Base-by-base conservation (phyloP, 2,113 vertebrate species). In the Perccottus glenii region DNA sequence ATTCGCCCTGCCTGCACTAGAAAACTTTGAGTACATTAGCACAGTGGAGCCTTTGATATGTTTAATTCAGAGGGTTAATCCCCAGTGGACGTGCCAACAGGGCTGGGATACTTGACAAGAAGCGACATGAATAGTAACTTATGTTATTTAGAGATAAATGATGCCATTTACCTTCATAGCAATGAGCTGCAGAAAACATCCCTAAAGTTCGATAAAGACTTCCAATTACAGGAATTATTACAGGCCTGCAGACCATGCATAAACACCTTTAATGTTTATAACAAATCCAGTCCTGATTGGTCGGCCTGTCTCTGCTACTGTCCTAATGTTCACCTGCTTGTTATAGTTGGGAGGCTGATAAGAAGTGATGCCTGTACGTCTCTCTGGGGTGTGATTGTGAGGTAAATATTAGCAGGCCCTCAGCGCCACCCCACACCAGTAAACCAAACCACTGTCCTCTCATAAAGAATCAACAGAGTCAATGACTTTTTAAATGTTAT, bases 401-500 rank as follows among this genome's bases (percentile, higher is more conserved):
- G 75, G 81, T 88, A 89, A 86, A 87, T 88, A 87, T 88, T 86
- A 88, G 87, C 87, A 67, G 76, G 85, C 86, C 83, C 89, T 64
- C 61, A 70, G 88, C 75, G 82, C 42, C 71, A 66, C 78, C 84
- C 77, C 80, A 77, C 79, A 77, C 87, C 73, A 83, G 80, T 87
- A 87, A 88, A 87, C 78, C 85, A 80, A 90, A 84, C 81, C 83
- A 58, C 82, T 88, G 87, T 88, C 83, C 88, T 85, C 84, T 85
- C 84, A 71, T 91, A 87, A 87, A 87, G 80, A 75, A 85, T 85
- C 87, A 86, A 89, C 88, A 88, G 63, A 85, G 80, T 85, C 88
- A 87, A 87, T 89, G 86, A 90, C 88, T 89, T 89, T 88, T 88
- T 88, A 89, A 88, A 89, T 89, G 85, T 89, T 91, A 85, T 89